These are phyloP conservation scores for Hyphantria cunea DNA, from an alignment of 1,140 invertebrate genomes.

Conservation along the genomic window DNA sequence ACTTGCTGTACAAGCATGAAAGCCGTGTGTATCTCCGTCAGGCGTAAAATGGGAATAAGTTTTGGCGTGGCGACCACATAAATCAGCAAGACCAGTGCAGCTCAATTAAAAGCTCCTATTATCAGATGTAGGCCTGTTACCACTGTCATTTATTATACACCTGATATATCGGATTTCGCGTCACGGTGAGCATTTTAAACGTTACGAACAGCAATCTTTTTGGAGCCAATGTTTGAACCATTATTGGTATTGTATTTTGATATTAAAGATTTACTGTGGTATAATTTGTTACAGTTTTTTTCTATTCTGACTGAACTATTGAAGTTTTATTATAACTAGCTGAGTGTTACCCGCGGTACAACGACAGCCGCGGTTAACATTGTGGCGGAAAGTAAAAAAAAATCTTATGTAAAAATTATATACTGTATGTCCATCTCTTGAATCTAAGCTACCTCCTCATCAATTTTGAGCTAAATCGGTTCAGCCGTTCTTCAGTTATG, in stretches of 20 bases:
- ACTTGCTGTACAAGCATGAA: neutral
- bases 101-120: slow-evolving; percentile 74
- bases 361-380: no score
- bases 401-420: no score
- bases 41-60: slow-evolving; percentile 71
- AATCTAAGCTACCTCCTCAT: no score
- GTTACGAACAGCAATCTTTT: neutral
- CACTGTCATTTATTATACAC: slow-evolving; percentile 20
- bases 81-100: slow-evolving; percentile 74
- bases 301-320: neutral
- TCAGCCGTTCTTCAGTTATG: no score
- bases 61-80: slow-evolving; percentile 70
- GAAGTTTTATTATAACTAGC: neutral
- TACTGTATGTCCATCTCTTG: no score
- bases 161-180: slow-evolving; percentile 1
- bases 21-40: slow-evolving; percentile 31
- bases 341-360: no score
- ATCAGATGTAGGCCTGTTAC: slow-evolving; percentile 68
- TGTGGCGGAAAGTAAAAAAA: no score
- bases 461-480: no score
- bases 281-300: no score
- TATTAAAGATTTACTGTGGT: neutral
- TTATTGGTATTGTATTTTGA: neutral
- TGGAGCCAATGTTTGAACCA: neutral
- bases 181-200: neutral